Percentiles rank a stretch among this genome's conserved stretches.
phyloP scores from a whole-genome alignment of 2,888 invertebrate genomes.

The Pandemis corylana region DNA sequence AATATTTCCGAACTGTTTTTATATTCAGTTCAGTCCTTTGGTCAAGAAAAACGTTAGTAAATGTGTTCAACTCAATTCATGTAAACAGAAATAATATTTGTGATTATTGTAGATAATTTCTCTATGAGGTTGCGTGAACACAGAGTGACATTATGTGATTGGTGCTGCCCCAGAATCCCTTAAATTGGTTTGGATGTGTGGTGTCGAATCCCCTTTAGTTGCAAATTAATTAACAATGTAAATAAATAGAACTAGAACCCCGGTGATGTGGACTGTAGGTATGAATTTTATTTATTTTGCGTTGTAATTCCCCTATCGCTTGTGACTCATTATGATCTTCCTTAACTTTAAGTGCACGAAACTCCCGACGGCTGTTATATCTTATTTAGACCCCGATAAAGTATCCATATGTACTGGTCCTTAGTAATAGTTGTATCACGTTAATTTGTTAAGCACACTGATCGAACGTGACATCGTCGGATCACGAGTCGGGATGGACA shows the following conservation, averaged over 20 bases:
- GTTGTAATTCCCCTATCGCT: conserved; percentile 62
- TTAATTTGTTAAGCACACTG: conserved; percentile 58
- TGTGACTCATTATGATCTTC: conserved; percentile 58
- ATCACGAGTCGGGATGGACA: conserved; percentile 58
- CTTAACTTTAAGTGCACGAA: conserved; percentile 48
- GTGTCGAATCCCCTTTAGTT: conserved; percentile 69
- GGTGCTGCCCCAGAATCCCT: conserved; percentile 81
- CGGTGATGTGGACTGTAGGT: conserved; percentile 67
- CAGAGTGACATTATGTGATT: conserved; percentile 79
- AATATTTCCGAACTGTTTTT: not conserved
- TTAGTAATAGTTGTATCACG: conserved; percentile 57
- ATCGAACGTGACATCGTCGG: conserved; percentile 55
- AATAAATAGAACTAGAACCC: conserved; percentile 63
- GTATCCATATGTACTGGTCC: conserved; percentile 50
- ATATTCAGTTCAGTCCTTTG: not conserved
- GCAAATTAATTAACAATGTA: conserved; percentile 66
- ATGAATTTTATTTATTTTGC: conserved; percentile 66
- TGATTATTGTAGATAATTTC: conserved; percentile 43
- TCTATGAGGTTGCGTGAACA: conserved; percentile 78
- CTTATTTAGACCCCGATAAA: conserved; percentile 42
- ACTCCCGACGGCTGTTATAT: conserved; percentile 43
- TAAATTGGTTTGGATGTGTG: conserved; percentile 73
- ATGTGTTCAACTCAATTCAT: conserved; percentile 26
- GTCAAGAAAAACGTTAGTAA: conserved; percentile 37
- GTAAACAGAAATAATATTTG: not conserved